phyloP scores from a whole-genome alignment of 2,113 vertebrate species.

The Beaufortia kweichowensis region DNA sequence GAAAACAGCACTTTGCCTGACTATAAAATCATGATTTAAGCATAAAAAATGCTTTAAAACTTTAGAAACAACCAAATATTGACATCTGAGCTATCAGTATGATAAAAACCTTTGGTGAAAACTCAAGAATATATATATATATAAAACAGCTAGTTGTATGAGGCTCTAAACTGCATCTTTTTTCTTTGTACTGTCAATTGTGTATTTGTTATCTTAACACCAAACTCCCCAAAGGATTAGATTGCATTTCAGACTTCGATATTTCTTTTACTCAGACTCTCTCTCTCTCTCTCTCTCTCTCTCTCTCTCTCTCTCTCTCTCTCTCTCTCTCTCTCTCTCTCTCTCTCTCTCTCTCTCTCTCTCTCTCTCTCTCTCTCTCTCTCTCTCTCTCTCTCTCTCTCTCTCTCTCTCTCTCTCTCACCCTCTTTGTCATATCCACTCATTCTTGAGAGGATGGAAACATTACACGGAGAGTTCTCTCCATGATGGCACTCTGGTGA shows the following conservation, averaged over 20 bases:
- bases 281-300: background rate
- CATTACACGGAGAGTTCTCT: slow-evolving; percentile 19
- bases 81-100: too few species aligned
- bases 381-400: background rate
- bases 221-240: background rate
- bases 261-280: background rate
- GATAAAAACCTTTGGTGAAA: too few species aligned
- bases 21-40: too few species aligned
- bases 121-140: too few species aligned
- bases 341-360: background rate
- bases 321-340: background rate
- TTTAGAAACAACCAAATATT: too few species aligned
- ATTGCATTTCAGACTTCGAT: slow-evolving; percentile 22
- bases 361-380: background rate
- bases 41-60: too few species aligned
- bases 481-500: slow-evolving; percentile 18
- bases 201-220: background rate
- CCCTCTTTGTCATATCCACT: background rate
- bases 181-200: too few species aligned
- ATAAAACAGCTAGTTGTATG: too few species aligned
- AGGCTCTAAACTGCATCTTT: too few species aligned
- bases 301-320: background rate
- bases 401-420: background rate
- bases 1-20: too few species aligned
- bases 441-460: background rate